These are phyloP conservation scores for Gadus macrocephalus DNA, from an alignment of 2,113 vertebrate genomes.

Conservation along the genomic window DNA sequence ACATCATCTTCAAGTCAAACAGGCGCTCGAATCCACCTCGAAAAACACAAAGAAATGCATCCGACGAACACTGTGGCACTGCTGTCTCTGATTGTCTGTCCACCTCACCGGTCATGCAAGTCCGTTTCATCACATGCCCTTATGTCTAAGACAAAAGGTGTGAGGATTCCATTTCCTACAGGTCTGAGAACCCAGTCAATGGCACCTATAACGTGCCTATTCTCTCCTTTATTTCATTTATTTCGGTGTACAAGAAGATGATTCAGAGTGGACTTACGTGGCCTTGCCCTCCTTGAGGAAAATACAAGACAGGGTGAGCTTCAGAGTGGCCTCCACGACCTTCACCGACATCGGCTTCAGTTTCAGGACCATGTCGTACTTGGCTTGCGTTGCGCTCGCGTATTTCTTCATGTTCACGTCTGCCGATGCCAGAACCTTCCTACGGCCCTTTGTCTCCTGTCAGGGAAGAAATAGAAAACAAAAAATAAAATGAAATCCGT, in stretches of 20 bases:
- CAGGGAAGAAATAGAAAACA: background rate
- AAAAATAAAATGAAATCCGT: no score
- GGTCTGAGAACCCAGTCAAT: no score
- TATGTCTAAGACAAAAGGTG: no score
- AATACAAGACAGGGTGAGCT: constrained; percentile 79
- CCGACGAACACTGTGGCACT: no score
- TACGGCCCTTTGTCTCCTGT: constrained; percentile 81
- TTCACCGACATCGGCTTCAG: constrained; percentile 85
- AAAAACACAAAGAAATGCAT: no score
- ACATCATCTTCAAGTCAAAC: no score
- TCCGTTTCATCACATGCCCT: no score
- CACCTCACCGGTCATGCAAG: no score
- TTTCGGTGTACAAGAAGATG: background rate
- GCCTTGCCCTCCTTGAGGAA: constrained; percentile 87
- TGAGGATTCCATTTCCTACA: no score
- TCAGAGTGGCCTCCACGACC: constrained; percentile 81
- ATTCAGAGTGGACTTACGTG: constrained; percentile 75
- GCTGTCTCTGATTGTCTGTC: no score
- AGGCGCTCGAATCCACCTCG: no score
- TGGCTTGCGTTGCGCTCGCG: constrained; percentile 71
- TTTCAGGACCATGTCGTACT: constrained; percentile 71
- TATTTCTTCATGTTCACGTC: constrained; percentile 82
- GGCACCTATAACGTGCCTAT: background rate
- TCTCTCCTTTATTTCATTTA: background rate
- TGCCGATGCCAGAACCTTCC: constrained; percentile 80